These are phyloP conservation scores for Girardinichthys multiradiatus DNA, from an alignment of 2,113 vertebrate species.

Conservation along the genomic window DNA sequence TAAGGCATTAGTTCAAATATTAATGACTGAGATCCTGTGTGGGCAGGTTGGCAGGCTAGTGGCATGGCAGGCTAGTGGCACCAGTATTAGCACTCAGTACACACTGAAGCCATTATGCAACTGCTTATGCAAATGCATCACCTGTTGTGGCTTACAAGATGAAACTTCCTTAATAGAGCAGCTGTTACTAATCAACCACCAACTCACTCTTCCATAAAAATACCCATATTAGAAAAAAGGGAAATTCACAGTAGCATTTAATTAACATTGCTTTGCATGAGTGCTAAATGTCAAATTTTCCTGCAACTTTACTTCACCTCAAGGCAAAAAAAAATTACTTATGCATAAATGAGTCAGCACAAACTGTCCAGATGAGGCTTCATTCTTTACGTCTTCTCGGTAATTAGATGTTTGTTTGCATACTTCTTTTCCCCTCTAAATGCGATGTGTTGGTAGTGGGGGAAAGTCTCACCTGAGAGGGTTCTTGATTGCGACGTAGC, in stretches of 20 bases:
- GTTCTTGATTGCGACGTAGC: slow-evolving; percentile 94
- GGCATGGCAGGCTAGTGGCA: slow-evolving; percentile 16
- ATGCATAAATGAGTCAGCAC: background rate
- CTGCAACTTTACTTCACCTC: slow-evolving; percentile 3
- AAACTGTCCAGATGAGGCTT: background rate
- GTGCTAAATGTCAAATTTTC: slow-evolving; percentile 21
- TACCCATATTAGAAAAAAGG: background rate
- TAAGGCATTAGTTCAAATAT: background rate
- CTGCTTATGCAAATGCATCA: slow-evolving; percentile 60
- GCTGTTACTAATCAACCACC: background rate
- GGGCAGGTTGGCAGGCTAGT: slow-evolving; percentile 6
- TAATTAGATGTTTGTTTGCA: background rate
- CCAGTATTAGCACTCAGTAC: slow-evolving; percentile 12
- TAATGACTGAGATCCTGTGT: slow-evolving; percentile 12
- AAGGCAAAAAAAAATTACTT: background rate
- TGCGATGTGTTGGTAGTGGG: no score
- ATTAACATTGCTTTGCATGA: slow-evolving; percentile 14
- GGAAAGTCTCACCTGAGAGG: slow-evolving; percentile 88
- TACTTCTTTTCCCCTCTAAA: background rate
- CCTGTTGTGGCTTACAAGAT: slow-evolving; percentile 55
- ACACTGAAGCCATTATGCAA: slow-evolving; percentile 34
- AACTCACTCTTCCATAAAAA: slow-evolving; percentile 7
- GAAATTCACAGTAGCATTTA: background rate
- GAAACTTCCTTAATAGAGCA: slow-evolving; percentile 22
- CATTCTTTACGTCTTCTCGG: background rate